Base-by-base conservation (phyloP, 2,113 vertebrate genomes). In the Mastomys coucha region DNA sequence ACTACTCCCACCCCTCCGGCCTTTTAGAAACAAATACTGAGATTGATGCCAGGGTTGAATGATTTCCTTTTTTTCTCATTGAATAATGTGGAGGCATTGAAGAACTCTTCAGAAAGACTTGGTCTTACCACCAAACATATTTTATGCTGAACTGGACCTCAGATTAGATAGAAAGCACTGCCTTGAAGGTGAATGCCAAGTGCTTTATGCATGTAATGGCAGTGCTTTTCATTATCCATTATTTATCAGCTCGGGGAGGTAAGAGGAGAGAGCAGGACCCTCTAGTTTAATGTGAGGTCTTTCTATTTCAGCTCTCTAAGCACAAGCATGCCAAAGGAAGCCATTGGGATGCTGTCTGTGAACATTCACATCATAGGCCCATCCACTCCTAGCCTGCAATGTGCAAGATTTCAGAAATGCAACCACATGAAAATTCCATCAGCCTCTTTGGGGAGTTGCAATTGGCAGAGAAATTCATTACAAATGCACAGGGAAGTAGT, bases 161-260 rank as follows among this genome's bases (percentile, higher is more conserved):
- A 60, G 80, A 96, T 98, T 94, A 96, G 91, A 97, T 95, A 90
- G 97, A 96, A 98, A 97, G 90, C 49, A 63, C 81, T 93, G 56
- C 91, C 91, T 93, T 73, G 51, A 69, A 96, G 86, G 77, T 56
- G n/a, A 84, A 96, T 95, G 95, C 91, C 95, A 95, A 98, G 95
- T 91, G 78, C 91, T 98, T 98, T 97, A 94, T 98, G 98, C 95
- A 91, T 85, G 70, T 97, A 97, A 97, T 84, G 95, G 91, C 87
- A 45, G 91, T 60, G 81, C 97, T 98, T 96, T 95, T 95, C 84
- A 81, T n/a, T 93, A 97, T 99, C 94, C 97, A 98, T 98, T 98
- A 98, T 98, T 98, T 98, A 98, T 98, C 97, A 98, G 95, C 82
- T 95, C 93, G 76, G 89, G 95, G 84, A 98, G 95, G 92, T 17